Base-by-base conservation (phyloP, 2,113 vertebrate species). In the Megalops atlanticus region DNA sequence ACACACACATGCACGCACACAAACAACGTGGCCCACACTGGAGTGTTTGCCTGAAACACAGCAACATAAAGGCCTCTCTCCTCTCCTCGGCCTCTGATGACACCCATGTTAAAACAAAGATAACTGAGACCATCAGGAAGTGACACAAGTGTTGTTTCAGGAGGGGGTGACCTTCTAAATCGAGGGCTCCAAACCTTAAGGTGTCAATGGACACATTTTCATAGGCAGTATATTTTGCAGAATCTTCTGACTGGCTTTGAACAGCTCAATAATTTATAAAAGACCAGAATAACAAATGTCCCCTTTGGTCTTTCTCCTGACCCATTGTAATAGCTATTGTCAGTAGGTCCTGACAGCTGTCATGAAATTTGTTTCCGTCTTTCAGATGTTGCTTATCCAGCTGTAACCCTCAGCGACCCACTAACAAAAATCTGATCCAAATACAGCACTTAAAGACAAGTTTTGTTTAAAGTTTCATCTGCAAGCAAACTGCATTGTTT, bases 91-190 rank as follows among this genome's bases (percentile, higher is more conserved):
- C 11, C 58, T 64, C 58, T 7, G 58, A n/a, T 31, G 58, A 64
- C 58, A 64, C 58, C n/a, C n/a, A n/a, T 64, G 58, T 64, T 64
- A 64, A 64, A 64, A 64, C 24, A n/a, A 24, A 11, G 58, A 64
- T 31, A 64, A 2, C 6, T n/a, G 58, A n/a, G 24, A 27, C 24
- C 58, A 27, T 64, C n/a, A 64, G 58, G n/a, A 64, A 64, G 58
- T 64, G 58, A 31, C 58, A 64, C 6, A 64, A 64, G 58, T 64
- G 58, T n/a, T 64, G 58, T 64, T 64, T 64, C n/a, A 27, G 31
- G 24, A 64, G 31, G 31, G 58, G 58, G 58, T 31, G n/a, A 11
- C 58, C n/a, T 24, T n/a, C 58, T 27, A 64, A 24, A n/a, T 64
- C 58, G 31, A 64, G 24, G 58, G n/a, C 8, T 64, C 58, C n/a